Percentiles rank a stretch among this genome's conserved stretches.
These are phyloP conservation scores for Drosophila pseudoobscura DNA, from an alignment of 1,140 invertebrate genomes.

Conservation along the genomic window DNA sequence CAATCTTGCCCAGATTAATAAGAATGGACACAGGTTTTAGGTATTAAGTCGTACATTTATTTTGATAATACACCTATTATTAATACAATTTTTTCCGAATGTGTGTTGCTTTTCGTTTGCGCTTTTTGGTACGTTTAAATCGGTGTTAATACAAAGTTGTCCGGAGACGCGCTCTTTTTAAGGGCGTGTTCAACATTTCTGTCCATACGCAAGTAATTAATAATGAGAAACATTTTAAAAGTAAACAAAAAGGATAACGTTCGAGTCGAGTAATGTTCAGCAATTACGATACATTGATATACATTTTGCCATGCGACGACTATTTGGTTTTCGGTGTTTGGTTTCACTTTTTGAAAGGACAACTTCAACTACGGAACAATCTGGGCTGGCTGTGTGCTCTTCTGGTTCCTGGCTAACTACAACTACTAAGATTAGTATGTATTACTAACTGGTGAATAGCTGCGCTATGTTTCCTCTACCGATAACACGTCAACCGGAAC, in stretches of 20 bases:
- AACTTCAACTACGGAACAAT: slow-evolving; percentile 61
- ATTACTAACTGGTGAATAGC: slow-evolving; percentile 67
- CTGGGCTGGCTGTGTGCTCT: slow-evolving; percentile 39
- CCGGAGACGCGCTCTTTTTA: slow-evolving; percentile 44
- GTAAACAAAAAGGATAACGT: slow-evolving; percentile 41
- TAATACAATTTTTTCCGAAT: slow-evolving; percentile 73
- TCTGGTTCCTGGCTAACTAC: slow-evolving; percentile 53
- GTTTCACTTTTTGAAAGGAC: slow-evolving; percentile 33
- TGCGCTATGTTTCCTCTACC: slow-evolving; percentile 59
- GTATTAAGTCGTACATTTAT: slow-evolving; percentile 71
- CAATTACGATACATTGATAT: slow-evolving; percentile 74
- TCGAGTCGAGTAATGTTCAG: slow-evolving; percentile 64
- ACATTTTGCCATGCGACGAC: slow-evolving; percentile 33
- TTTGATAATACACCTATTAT: slow-evolving; percentile 73
- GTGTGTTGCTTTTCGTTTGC: slow-evolving; percentile 35
- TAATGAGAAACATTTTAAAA: slow-evolving; percentile 30
- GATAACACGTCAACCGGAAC: slow-evolving; percentile 49
- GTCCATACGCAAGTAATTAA: slow-evolving; percentile 23
- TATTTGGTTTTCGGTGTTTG: slow-evolving; percentile 34
- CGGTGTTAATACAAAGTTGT: slow-evolving; percentile 33
- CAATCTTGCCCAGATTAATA: slow-evolving; percentile 32
- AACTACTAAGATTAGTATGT: slow-evolving; percentile 55
- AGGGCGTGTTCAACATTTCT: slow-evolving; percentile 45
- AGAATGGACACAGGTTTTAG: slow-evolving; percentile 8
- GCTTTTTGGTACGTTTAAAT: slow-evolving; percentile 56